Conservation (phyloP, 2,888 invertebrate genomes). For the Caenorhabditis doughertyi region DNA sequence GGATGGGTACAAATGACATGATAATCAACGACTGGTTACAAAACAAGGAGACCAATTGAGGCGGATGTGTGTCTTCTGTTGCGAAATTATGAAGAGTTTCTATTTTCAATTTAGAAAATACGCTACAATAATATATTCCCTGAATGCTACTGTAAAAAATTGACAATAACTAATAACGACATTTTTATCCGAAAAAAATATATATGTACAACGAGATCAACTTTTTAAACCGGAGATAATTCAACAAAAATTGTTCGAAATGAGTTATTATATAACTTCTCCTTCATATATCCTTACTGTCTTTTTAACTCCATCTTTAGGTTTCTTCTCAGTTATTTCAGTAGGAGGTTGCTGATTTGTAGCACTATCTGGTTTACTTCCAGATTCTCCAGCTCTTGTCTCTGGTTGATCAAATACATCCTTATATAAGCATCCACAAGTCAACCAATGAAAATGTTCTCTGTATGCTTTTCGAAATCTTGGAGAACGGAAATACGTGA, state of each 20-base stretch:
- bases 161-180: no score
- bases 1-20: background rate
- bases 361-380: slow-evolving; percentile 46
- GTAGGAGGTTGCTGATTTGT: slow-evolving; percentile 28
- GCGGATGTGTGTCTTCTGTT: no score
- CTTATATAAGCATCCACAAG: slow-evolving; percentile 32
- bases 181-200: no score
- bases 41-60: no score
- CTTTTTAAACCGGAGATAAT: no score
- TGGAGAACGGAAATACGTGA: slow-evolving; percentile 49
- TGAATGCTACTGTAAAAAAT: no score
- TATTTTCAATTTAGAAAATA: no score
- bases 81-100: no score
- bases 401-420: slow-evolving; percentile 39
- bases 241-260: background rate
- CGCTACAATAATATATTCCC: no score
- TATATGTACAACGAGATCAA: slow-evolving; percentile 12
- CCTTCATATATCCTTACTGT: slow-evolving; percentile 38
- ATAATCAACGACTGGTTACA: background rate
- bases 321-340: slow-evolving; percentile 14
- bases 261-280: slow-evolving; percentile 31
- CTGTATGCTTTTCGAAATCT: slow-evolving; percentile 53
- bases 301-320: slow-evolving; percentile 28
- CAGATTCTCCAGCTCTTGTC: slow-evolving; percentile 29
- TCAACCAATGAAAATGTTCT: slow-evolving; percentile 53